Evolutionary conservation across 1,140 invertebrate genomes (phyloP), one percentile per base, ranked within the genome.

Genomic region (Conus ventricosus): DNA sequence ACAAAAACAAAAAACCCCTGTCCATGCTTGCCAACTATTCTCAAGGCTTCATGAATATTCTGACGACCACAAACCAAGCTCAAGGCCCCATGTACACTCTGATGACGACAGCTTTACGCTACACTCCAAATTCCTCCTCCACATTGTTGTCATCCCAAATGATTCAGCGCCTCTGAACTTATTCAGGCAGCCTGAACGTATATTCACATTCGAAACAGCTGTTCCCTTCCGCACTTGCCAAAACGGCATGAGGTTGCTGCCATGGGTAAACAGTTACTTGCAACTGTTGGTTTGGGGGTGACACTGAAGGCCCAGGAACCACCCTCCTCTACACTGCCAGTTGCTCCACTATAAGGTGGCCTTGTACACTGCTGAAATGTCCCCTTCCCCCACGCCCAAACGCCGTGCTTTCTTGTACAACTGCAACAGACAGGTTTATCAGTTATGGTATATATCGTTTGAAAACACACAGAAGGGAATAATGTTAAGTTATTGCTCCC

Each of bases 381-480:
- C 98, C 94, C 98, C 97, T 92, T 98, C 97, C 23, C 97, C 97
- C 94, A 98, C 99, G 23, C 98, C 98, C 87, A 99, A 96, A 85
- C 97, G 97, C 94, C 98, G 98, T 83, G 98, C 98, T 95, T 99
- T 98, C 95, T 99, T 99, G 95, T 98, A 99, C 87, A 98, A 97
- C 94, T 95, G 91, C 81, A 92, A 92, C 89, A 80, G 88, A 91
- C 78, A 91, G 63, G 88, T 5, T 67, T 11, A 60, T 39, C 39
- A 23, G 10, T 8, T 27, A n/a, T 85, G 10, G 6, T 13, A 27
- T 39, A 39, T 39, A 39, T 39, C 0, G 39, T 39, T 39, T 39
- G 39, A 39, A 39, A 39, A 39, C 39, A 3, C 39, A 39, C 39
- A 39, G 39, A 39, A 39, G 39, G 39, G 39, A 39, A 39, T 39